Evolutionary conservation across 2,888 invertebrate species (phyloP), one percentile per base, ranked within the genome.

Genomic region (Monopis laevigella): DNA sequence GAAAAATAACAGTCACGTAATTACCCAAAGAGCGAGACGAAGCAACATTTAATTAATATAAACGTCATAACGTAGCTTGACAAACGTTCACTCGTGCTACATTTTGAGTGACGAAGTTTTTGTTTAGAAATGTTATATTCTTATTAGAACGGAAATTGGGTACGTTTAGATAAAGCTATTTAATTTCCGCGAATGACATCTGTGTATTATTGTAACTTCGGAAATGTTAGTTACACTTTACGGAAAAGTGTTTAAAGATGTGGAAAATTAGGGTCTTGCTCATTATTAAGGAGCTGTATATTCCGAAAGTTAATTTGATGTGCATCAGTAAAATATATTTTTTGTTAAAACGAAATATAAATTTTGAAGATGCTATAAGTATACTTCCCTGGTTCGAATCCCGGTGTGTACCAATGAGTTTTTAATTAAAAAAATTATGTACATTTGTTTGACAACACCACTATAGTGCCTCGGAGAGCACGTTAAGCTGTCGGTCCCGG

Each of bases 21-120:
- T 36, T 36, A 36, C 21, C 36, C 21, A 36, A 36, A 36, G 36
- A 36, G 36, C 19, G 36, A 36, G 36, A 36, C 36, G 19, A 21
- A 21, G 36, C 36, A 36, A 21, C 36, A 10, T n/a, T 36, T 36
- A 36, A 36, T 36, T 36, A 36, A 36, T 36, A 36, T 36, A 36
- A 36, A 36, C 36, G 36, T 36, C 36, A 36, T 36, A 19, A 21
- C 18, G 19, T 21, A 19, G 35, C 28, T n/a, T 14, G 16, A 32
- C 32, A 14, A 14, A 32, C 35, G 21, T 36, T 36, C 21, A 36
- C 19, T 19, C 36, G 13, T 13, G 36, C 36, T 21, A 21, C 21
- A 36, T 36, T 36, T 21, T 36, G 21, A 36, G 36, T 36, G 36
- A 21, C 36, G 21, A 6, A 12, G 19, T 36, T 36, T 36, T 36